phyloP scores from a whole-genome alignment of 2,888 invertebrate species.

The Phalera bucephala region DNA sequence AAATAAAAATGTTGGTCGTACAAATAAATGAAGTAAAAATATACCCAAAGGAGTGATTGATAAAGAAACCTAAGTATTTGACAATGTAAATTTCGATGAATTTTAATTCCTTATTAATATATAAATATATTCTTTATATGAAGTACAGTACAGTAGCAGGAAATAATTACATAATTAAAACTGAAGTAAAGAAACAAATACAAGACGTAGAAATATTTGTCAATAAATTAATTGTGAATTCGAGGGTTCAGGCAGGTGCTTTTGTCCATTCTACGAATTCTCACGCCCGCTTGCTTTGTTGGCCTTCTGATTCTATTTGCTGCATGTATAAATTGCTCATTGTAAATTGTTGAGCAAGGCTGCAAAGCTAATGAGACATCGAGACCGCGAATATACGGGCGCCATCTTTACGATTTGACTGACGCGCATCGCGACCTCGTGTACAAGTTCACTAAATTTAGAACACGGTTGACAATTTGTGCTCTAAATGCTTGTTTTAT shows the following conservation, averaged over 20 bases:
- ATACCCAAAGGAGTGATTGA: no score
- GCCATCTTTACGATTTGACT: constrained; percentile 66
- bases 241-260: constrained; percentile 38
- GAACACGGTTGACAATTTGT: constrained; percentile 55
- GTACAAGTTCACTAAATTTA: constrained; percentile 67
- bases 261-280: constrained; percentile 42
- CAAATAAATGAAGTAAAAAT: no score
- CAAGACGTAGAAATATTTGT: no score
- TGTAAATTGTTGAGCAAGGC: constrained; percentile 66
- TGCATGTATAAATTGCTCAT: constrained; percentile 53
- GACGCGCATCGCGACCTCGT: constrained; percentile 62
- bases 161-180: no score
- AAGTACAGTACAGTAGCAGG: no score
- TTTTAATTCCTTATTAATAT: no score
- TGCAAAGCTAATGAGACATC: constrained; percentile 58
- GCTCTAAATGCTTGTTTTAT: constrained; percentile 19
- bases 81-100: no score
- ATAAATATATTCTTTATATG: no score
- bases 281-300: constrained; percentile 49
- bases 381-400: constrained; percentile 61
- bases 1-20: no score
- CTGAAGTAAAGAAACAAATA: no score
- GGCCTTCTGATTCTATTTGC: constrained; percentile 54
- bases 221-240: background rate
- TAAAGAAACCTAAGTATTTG: no score